Percentiles rank a stretch among this genome's conserved stretches.
phyloP scores from a whole-genome alignment of 2,888 invertebrate species.

The Lordiphosa fenestrarum region DNA sequence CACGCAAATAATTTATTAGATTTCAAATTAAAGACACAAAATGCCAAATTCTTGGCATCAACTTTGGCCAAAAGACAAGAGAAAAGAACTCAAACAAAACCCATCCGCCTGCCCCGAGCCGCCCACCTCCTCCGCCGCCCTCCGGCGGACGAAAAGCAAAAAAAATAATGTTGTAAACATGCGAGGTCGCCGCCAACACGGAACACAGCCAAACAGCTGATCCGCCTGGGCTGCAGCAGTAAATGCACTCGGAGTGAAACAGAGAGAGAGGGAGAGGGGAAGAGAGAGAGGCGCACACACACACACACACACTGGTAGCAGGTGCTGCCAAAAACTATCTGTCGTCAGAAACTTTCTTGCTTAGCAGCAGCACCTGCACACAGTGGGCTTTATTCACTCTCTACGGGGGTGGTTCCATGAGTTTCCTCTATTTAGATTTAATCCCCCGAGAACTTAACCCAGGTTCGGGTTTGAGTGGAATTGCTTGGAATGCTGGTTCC shows the following conservation, averaged over 20 bases:
- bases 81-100: not conserved
- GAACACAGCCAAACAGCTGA: constrained; percentile 32
- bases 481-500: too few relatives aligned
- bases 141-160: constrained; percentile 8
- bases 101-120: not conserved
- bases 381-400: not conserved
- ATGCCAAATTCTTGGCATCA: constrained; percentile 25
- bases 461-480: too few relatives aligned
- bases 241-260: constrained; percentile 7
- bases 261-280: not conserved
- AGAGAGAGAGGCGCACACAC: constrained; percentile 2
- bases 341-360: constrained; percentile 24
- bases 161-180: constrained; percentile 59
- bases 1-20: constrained; percentile 55
- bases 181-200: constrained; percentile 46
- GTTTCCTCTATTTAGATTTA: too few relatives aligned
- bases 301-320: not conserved
- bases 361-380: constrained; percentile 1
- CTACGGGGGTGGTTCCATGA: not conserved
- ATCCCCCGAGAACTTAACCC: too few relatives aligned
- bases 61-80: constrained; percentile 10
- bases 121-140: constrained; percentile 1
- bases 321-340: constrained; percentile 39
- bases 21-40: constrained; percentile 54
- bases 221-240: constrained; percentile 20